A percentile compares a stretch with the other conserved stretches of the same genome.
These are phyloP conservation scores for Melanotus villosus DNA, from an alignment of 2,888 invertebrate genomes.

Conservation along the genomic window DNA sequence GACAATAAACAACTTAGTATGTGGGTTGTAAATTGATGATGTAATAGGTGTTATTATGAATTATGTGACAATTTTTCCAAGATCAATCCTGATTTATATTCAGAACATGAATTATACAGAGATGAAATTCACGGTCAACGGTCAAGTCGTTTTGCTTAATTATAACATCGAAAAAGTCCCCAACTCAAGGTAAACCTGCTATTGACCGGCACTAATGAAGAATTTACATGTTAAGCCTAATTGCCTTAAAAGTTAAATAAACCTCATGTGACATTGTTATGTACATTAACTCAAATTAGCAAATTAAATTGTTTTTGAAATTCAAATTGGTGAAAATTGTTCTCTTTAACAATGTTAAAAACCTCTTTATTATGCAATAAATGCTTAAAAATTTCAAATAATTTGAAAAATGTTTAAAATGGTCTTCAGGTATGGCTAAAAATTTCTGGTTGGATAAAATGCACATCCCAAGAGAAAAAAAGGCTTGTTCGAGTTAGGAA, in stretches of 20 bases:
- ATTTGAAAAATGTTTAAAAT: no score
- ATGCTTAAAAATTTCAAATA: no score
- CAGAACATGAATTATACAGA: neutral
- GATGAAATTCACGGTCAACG: conserved; percentile 31
- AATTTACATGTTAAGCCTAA: conserved; percentile 7
- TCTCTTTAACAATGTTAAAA: no score
- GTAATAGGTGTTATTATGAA: neutral
- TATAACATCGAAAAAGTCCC: conserved; percentile 19
- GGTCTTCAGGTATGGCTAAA: no score
- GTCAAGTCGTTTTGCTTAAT: conserved; percentile 26
- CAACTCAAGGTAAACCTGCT: conserved; percentile 23
- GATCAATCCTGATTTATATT: conserved; percentile 12
- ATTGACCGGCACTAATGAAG: neutral
- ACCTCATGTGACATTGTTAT: neutral
- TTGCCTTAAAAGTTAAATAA: neutral
- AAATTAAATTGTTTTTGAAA: neutral
- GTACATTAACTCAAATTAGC: neutral
- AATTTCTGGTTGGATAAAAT: no score
- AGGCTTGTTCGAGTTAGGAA: no score
- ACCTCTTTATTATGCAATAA: no score
- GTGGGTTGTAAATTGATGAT: neutral
- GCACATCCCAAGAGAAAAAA: no score
- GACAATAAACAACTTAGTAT: neutral
- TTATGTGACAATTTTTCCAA: neutral
- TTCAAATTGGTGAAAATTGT: no score